A percentile compares a stretch with the other conserved stretches of the same genome.
Evolutionary conservation across 2,113 vertebrate genomes (phyloP).

Genomic region (Odocoileus hemionus): DNA sequence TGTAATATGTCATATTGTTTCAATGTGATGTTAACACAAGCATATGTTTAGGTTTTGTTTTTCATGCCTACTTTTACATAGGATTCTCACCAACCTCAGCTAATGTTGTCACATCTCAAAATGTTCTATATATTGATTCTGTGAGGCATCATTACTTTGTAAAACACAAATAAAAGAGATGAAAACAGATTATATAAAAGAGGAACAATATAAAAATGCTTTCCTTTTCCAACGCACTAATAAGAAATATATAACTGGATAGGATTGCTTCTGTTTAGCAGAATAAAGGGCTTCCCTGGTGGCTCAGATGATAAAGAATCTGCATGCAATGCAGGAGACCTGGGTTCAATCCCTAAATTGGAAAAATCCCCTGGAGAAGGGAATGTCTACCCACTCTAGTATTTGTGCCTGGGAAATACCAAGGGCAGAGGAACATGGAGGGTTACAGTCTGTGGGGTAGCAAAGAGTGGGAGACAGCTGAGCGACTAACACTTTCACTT

Average conservation of each 20-base stretch:
- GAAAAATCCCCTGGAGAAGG: neutral
- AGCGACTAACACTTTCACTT: neutral
- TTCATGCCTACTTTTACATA: neutral
- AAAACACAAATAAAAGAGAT: constrained; percentile 45
- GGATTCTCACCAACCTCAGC: neutral
- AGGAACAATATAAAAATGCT: neutral
- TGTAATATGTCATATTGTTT: neutral
- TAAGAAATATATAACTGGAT: neutral
- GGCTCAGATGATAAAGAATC: neutral
- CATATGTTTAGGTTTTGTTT: neutral
- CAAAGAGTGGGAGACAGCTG: neutral
- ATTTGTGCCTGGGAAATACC: neutral
- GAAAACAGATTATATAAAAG: neutral
- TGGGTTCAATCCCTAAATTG: neutral
- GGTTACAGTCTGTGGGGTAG: neutral
- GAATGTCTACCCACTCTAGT: neutral
- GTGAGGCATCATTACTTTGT: neutral
- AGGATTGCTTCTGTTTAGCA: constrained; percentile 50
- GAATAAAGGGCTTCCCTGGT: neutral
- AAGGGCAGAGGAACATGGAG: neutral
- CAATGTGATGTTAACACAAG: neutral
- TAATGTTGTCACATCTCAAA: neutral
- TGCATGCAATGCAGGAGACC: neutral
- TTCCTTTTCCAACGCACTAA: neutral
- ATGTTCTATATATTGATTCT: neutral